A percentile compares a stretch with the other conserved stretches of the same genome.
Conservation (phyloP, 2,888 invertebrate genomes). For the Enoplolaimus lenunculus region DNA sequence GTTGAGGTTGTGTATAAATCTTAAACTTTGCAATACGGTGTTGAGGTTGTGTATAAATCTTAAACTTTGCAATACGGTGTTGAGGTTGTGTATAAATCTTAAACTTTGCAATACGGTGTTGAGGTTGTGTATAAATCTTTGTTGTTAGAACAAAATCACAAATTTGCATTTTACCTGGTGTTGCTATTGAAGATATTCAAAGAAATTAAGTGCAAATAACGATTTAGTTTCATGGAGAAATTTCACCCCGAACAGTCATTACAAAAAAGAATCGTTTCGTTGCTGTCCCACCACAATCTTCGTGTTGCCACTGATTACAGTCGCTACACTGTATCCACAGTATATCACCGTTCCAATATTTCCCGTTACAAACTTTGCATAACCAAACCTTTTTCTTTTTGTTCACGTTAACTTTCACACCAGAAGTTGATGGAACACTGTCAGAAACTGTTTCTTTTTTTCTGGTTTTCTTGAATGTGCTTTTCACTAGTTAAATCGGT, state of each 20-base stretch:
- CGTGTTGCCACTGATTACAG: slow-evolving; percentile 14
- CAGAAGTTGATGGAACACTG: neutral
- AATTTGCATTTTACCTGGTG: no score
- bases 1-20: no score
- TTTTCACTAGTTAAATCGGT: neutral
- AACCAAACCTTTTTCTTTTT: neutral
- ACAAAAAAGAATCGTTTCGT: slow-evolving; percentile 5
- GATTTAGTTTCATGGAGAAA: no score
- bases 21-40: no score
- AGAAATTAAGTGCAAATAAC: no score
- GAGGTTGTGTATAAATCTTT: no score
- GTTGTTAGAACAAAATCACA: no score
- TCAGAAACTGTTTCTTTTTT: neutral
- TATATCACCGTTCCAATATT: neutral
- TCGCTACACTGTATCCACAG: neutral
- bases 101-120: neutral
- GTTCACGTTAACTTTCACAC: neutral
- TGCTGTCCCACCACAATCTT: slow-evolving; percentile 4
- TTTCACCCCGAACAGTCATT: neutral
- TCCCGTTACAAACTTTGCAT: neutral
- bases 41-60: no score
- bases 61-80: no score
- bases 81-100: no score
- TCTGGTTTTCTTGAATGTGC: neutral
- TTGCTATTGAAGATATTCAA: no score